Base-by-base conservation (phyloP, 2,888 invertebrate species). In the Drosophila ezoana region DNA sequence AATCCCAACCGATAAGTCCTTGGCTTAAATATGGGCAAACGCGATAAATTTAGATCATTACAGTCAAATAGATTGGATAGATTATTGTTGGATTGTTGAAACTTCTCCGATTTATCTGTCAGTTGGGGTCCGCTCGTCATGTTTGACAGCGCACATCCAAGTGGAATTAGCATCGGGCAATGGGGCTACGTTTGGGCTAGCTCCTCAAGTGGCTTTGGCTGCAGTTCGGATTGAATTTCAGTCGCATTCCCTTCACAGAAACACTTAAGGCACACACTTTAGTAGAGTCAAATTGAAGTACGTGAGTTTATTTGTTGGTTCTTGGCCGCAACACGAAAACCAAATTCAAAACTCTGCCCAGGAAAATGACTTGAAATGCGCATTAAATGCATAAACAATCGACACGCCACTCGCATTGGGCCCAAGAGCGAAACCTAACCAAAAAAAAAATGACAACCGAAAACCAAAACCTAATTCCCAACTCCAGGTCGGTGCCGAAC, bases 251-350 rank as follows among this genome's bases (percentile, higher is more conserved):
- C 56, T 68, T 44, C 72, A 72, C n/a, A 32, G 64, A 56, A 75
- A 64, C 68, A 84, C 66, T 76, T 71, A 81, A 62, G 18, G 32
- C 62, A 49, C 62, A 71, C 65, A 79, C 67, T 62, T 62, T 52
- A 52, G 43, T 37, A 61, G 65, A 54, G 62, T 72, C 71, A 51
- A 56, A 44, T 63, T 77, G 65, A 79, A 79, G 78, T 78, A 82
- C 82, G 82, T 83, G 83, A 81, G 70, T 74, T 74, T 82, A 82
- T 85, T 84, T 75, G 62, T 84, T 75, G 62, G 44, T 23, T 64
- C 37, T 16, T 28, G 16, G 44, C 11, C n/a, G 64, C 52, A 49
- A 44, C 53, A 43, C 13, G 13, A 40, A 16, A 20, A 40, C 8
- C 40, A 47, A 51, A 43, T 20, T 13, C 20, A 48, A 37, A 57